Evolutionary conservation across 2,113 vertebrate genomes (phyloP).

Genomic region (Clarias macrocephalus): DNA sequence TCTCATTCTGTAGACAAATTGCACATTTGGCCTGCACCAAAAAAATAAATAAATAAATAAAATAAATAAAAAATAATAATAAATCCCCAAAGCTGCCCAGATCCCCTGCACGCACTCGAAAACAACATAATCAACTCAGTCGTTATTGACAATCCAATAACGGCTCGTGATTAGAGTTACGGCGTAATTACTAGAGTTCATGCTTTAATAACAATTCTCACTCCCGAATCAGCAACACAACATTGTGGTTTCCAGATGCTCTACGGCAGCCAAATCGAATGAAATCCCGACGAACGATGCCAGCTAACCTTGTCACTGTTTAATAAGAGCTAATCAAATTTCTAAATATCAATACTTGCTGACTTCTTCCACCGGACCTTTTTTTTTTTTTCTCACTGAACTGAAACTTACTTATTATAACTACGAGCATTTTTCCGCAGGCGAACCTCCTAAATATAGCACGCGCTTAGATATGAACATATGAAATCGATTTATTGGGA

Average conservation of each 20-base stretch:
- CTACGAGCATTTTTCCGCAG: not conserved
- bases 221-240: not conserved
- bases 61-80: not conserved
- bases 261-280: not conserved
- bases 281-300: not conserved
- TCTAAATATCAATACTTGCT: not conserved
- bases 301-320: not conserved
- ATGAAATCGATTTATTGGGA: not conserved
- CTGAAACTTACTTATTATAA: too few species aligned
- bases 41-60: too few species aligned
- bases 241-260: not conserved
- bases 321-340: not conserved
- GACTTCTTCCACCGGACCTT: not conserved
- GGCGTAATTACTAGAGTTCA: not conserved
- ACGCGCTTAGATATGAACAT: not conserved
- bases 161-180: not conserved
- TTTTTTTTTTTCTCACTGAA: not conserved
- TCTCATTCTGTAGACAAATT: constrained; percentile 7
- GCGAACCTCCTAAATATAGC: not conserved
- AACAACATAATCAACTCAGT: constrained; percentile 6
- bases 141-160: not conserved
- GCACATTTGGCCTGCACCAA: not conserved
- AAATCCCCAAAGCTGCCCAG: not conserved
- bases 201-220: not conserved
- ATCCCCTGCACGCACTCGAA: not conserved